Evolutionary conservation across 2,113 vertebrate genomes (phyloP), one percentile per base, ranked within the genome.

Genomic region (Benitochromis conjunctus): DNA sequence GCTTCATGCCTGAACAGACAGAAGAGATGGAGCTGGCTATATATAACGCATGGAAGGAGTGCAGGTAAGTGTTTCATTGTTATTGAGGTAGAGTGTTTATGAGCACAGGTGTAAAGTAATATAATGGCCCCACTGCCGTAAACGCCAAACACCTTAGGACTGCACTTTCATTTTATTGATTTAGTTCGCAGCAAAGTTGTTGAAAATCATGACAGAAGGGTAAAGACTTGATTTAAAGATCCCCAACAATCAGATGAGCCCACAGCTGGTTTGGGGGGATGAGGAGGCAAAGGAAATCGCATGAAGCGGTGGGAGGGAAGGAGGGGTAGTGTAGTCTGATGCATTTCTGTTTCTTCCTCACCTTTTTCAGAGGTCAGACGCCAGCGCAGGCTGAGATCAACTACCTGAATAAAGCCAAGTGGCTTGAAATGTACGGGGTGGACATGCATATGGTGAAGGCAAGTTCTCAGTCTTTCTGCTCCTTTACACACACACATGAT

Each of bases 381-480:
- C 98, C 99, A 62, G 97, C 98, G 6, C 98, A 99, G 86, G 98
- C 99, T 82, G 99, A 99, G 96, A 99, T 98, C 19, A 99, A 99
- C 96, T 99, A 98, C 93, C 95, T 99, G 92, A 99, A 99, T 92
- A 99, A 99, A 96, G 99, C 98, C 87, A 99, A 99, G 94, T 99
- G 98, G 99, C 94, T 99, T 85, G 99, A 99, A 96, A 99, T 99
- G 99, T 99, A 99, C 89, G 99, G 99, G 1, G 98, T 99, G 89
- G 98, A 99, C 96, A 99, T 99, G 99, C 99, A 99, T 88, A 98
- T 98, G 94, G 99, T 99, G 77, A 98, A 99, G 97, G 99, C 98
- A 95, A 93, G 92, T 60, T 53, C 16, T 5, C 10, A 1, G 1
- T 3, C 43, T 74, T 38, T 58, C 26, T 41, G 3, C 13, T 36